Evolutionary conservation across 1,140 invertebrate genomes (phyloP), one percentile per base, ranked within the genome.

Genomic region (Plutomurus gul): DNA sequence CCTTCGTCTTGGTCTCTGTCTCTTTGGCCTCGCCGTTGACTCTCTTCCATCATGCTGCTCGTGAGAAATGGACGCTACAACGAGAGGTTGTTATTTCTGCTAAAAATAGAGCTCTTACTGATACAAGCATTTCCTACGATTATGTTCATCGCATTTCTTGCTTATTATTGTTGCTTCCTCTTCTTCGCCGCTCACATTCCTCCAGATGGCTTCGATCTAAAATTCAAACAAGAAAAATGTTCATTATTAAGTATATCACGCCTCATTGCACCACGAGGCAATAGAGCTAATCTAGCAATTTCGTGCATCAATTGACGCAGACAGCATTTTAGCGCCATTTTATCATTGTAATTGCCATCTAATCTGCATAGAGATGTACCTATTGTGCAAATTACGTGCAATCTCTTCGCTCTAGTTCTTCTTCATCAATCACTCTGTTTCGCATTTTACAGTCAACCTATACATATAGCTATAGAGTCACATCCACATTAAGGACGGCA

Each of bases 361-460:
- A 33, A 65, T 65, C 56, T 65, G n/a, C n/a, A n/a, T n/a, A n/a
- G n/a, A n/a, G n/a, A n/a, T n/a, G 39, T 43, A 30, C 56, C n/a
- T 33, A 30, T 30, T 36, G 30, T 36, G 56, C 13, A 65, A 65
- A 65, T 65, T 65, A 65, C 30, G 18, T n/a, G 30, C 56, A 65
- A 65, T 65, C 27, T 25, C 56, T 65, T 65, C 36, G 56, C 56
- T 65, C 56, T 16, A 65, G 56, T 65, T 65, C 56, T 65, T 65
- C 30, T 65, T 65, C 56, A 65, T 65, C 56, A 65, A 65, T 65
- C 56, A 65, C 56, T 65, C 16, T 30, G 36, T 65, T 65, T 65
- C 27, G 27, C 30, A n/a, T 65, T 16, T 36, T 27, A n/a, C 27
- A 65, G n/a, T 60, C 22, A 13, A n/a, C 22, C 30, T n/a, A n/a